A percentile compares a stretch with the other conserved stretches of the same genome.
These are phyloP conservation scores for Myotis planiceps DNA, from an alignment of 2,797 vertebrate genomes.

Conservation along the genomic window DNA sequence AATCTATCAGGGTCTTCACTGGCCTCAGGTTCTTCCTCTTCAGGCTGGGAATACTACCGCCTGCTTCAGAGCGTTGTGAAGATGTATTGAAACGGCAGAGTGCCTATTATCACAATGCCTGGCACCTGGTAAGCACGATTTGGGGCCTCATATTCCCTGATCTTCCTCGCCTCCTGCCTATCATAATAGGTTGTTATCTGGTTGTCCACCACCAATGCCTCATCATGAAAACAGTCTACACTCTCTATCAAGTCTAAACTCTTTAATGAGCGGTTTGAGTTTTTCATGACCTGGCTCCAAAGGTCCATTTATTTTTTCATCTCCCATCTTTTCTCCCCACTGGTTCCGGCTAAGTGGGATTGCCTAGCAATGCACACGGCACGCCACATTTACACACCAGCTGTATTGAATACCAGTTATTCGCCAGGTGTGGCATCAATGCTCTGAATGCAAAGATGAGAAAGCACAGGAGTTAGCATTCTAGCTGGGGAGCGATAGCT, in stretches of 20 bases:
- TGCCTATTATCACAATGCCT: not conserved
- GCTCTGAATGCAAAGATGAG: not conserved
- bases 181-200: not conserved
- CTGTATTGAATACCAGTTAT: not conserved
- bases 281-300: not conserved
- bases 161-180: not conserved
- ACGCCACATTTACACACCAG: not conserved
- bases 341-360: not conserved
- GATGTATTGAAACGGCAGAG: not conserved
- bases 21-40: not conserved
- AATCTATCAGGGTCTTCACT: not conserved
- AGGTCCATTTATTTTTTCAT: not conserved
- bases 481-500: not conserved
- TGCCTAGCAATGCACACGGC: rapidly evolving
- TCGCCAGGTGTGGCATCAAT: not conserved
- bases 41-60: not conserved
- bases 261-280: not conserved
- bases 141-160: not conserved
- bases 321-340: not conserved
- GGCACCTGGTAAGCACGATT: not conserved
- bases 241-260: not conserved
- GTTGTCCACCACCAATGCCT: not conserved
- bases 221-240: not conserved
- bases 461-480: not conserved
- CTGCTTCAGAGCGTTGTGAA: not conserved